Evolutionary conservation across 2,797 vertebrate species (phyloP).

Genomic region (Antrozous pallidus): DNA sequence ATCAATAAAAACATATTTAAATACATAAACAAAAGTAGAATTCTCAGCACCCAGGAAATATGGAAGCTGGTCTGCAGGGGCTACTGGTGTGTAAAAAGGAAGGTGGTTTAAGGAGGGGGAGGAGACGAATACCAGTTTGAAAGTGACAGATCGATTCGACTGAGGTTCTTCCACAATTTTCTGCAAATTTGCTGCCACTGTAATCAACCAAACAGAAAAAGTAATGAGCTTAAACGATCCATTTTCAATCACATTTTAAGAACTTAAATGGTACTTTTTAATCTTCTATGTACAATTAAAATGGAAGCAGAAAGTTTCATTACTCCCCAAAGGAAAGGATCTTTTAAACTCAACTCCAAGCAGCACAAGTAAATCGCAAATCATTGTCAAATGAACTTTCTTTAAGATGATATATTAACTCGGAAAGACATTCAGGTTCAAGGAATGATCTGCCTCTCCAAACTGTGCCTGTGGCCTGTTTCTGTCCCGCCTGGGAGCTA

Average conservation of each 20-base stretch:
- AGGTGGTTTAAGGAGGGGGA: not conserved
- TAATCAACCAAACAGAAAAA: conserved; percentile 78
- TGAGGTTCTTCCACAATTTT: conserved; percentile 98
- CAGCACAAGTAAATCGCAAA: not conserved
- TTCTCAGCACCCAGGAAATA: not conserved
- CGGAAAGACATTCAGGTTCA: not conserved
- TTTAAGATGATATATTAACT: not conserved
- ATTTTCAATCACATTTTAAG: not conserved
- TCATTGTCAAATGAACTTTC: not conserved
- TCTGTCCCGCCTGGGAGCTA: not conserved
- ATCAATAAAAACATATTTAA: not conserved
- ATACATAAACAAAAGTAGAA: not conserved
- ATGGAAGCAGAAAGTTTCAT: not conserved
- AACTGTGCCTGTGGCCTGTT: not conserved
- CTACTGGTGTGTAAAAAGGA: not conserved
- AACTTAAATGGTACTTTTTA: not conserved
- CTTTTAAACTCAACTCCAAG: conserved; percentile 16
- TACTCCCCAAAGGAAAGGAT: not conserved
- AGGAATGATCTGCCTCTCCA: not conserved
- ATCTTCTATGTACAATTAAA: not conserved
- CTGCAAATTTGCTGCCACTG: conserved; percentile 99
- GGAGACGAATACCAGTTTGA: conserved; percentile 91
- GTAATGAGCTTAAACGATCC: conserved; percentile 1
- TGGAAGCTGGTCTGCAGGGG: not conserved
- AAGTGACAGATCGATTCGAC: conserved; percentile 96